Evolutionary conservation across 2,888 invertebrate species (phyloP).

Genomic region (Ganaspis brasiliensis): DNA sequence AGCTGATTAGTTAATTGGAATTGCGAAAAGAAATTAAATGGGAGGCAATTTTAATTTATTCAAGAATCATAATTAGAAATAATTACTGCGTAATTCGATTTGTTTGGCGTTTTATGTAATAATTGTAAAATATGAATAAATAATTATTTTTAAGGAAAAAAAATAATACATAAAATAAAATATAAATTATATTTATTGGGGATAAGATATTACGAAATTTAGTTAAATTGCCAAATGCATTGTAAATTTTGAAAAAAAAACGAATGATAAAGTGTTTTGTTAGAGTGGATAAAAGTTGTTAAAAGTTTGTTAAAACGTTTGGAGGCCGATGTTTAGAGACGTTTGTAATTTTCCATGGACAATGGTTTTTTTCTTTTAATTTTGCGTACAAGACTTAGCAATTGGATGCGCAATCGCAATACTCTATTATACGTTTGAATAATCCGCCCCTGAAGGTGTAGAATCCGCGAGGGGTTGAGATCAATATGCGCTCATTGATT

Average conservation of each 20-base stretch:
- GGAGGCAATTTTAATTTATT: too few species aligned
- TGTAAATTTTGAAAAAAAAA: too few species aligned
- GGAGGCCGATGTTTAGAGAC: too few species aligned
- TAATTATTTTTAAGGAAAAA: too few species aligned
- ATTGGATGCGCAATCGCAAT: constrained; percentile 31
- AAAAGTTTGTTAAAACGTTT: background rate
- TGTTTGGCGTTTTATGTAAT: too few species aligned
- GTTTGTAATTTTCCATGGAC: background rate
- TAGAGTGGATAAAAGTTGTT: background rate
- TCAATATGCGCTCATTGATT: constrained; percentile 76
- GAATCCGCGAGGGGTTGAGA: constrained; percentile 70
- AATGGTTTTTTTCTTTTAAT: background rate
- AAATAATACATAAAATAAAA: too few species aligned
- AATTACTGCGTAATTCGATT: too few species aligned
- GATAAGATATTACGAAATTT: too few species aligned
- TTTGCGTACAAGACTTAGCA: constrained; percentile 1
- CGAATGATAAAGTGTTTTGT: background rate
- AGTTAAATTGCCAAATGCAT: too few species aligned
- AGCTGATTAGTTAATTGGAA: background rate
- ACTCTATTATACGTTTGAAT: constrained; percentile 35
- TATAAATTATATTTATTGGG: too few species aligned
- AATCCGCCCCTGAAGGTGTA: constrained; percentile 69
- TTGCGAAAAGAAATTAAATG: background rate
- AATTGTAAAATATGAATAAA: too few species aligned
- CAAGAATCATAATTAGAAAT: too few species aligned